Evolutionary conservation across 2,113 vertebrate species (phyloP), one percentile per base, ranked within the genome.

Genomic region (Ranitomeya variabilis): DNA sequence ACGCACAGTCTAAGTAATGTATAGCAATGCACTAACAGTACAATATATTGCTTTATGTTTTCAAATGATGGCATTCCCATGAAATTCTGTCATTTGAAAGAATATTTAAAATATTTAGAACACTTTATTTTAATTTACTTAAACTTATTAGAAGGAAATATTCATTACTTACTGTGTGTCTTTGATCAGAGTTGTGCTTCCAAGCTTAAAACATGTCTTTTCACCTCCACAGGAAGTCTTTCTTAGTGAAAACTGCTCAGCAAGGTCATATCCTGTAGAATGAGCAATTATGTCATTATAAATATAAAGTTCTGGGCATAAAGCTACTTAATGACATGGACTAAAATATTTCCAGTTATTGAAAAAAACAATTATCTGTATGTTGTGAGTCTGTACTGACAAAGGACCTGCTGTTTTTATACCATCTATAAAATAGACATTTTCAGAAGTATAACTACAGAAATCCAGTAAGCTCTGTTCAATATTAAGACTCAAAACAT

Each of bases 191-290:
- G 96, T 96, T 37, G 94, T 93, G 8, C 93, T 97, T 91, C 98
- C 98, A 90, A 99, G 92, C 89, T 96, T 97, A 93, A 97, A 98
- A 52, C 97, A 96, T 10, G 92, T 89, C 92, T 96, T 95, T 91
- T 96, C 95, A 71, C 96, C 94, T 90, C 95, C 94, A 88, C 95
- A 93, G 21, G 95, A 94, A 52, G 95, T 94, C 88, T 93, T 97
- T 87, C 96, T 95, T 86, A 97, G 93, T 90, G 97, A 96, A 94
- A 99, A 99, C 66, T 93, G 96, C 91, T 97, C 96, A 82, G 96
- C 95, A 90, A 99, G 94, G 93, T 99, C 97, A 93, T 97, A 97
- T 84, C 98, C 98, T 99, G 93, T 23, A 92, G 94, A 91, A 91
- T 66, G 16, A 84, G n/a, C 81, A 89, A 83, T 89, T 78, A 89